Evolutionary conservation across 2,888 invertebrate species (phyloP).

Genomic region (Eupithecia centaureata): DNA sequence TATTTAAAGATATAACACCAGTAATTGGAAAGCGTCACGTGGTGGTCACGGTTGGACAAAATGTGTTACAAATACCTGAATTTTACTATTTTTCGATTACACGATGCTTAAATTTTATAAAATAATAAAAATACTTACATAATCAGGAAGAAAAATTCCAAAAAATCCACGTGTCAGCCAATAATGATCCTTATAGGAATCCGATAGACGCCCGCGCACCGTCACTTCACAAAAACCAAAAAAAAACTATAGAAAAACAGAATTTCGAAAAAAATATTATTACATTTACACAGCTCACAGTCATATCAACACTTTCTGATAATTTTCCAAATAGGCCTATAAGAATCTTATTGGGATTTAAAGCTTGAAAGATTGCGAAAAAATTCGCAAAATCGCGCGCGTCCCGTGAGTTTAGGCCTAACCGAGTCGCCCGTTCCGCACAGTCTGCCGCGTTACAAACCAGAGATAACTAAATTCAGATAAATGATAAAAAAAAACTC

Average conservation of each 20-base stretch:
- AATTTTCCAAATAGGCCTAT: conserved; percentile 77
- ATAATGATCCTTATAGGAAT: conserved; percentile 44
- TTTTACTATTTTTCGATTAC: conserved; percentile 15
- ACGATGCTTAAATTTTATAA: conserved; percentile 34
- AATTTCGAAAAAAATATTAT: conserved; percentile 50
- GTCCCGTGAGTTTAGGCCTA: conserved; percentile 74
- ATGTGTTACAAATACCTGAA: conserved; percentile 27
- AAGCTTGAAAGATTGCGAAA: conserved; percentile 64
- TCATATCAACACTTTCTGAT: conserved; percentile 47
- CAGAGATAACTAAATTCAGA: conserved; percentile 45
- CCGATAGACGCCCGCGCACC: conserved; percentile 48
- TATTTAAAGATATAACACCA: neutral
- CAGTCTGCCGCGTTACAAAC: conserved; percentile 45
- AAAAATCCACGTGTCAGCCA: conserved; percentile 52
- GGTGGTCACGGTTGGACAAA: conserved; percentile 17
- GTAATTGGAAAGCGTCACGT: conserved; percentile 22
- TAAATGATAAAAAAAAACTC: conserved; percentile 52
- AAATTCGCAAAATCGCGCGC: conserved; percentile 63
- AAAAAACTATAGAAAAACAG: conserved; percentile 51
- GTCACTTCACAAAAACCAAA: conserved; percentile 61
- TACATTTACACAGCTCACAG: conserved; percentile 49
- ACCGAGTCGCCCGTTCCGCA: conserved; percentile 47
- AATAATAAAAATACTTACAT: conserved; percentile 62
- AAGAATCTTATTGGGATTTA: conserved; percentile 77
- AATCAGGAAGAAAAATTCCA: conserved; percentile 36